A percentile compares a stretch with the other conserved stretches of the same genome.
phyloP scores from a whole-genome alignment of 2,113 vertebrate species.

The Sylvicapra grimmia region DNA sequence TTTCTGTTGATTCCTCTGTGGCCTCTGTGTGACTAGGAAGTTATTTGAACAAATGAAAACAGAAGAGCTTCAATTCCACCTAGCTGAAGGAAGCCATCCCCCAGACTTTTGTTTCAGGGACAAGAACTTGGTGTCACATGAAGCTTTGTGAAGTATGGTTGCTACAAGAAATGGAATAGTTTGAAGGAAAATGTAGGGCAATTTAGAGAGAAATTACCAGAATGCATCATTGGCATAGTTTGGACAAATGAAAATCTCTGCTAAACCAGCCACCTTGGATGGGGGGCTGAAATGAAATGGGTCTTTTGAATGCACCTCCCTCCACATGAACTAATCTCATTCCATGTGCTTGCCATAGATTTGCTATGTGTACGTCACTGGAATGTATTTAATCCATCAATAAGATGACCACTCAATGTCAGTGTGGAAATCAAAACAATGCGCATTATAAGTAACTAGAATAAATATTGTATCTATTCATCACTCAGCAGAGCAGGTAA shows the following conservation, averaged over 20 bases:
- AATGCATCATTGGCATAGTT: not conserved
- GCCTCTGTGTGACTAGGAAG: constrained; percentile 14
- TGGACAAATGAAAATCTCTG: not conserved
- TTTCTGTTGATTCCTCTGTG: constrained; percentile 28
- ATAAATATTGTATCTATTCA: not conserved
- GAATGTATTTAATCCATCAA: not conserved
- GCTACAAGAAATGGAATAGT: not conserved
- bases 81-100: not conserved
- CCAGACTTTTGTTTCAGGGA: not conserved
- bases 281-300: not conserved
- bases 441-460: not conserved
- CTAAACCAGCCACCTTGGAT: not conserved
- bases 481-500: not conserved
- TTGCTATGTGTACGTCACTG: not conserved
- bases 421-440: not conserved
- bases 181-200: not conserved
- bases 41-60: constrained; percentile 35
- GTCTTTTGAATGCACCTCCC: not conserved
- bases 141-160: constrained; percentile 18
- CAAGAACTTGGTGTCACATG: constrained; percentile 38
- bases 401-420: not conserved
- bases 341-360: not conserved
- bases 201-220: not conserved
- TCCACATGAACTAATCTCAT: not conserved
- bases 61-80: constrained; percentile 11